Base-by-base conservation (phyloP, 2,888 invertebrate genomes). In the Philereme transversata region DNA sequence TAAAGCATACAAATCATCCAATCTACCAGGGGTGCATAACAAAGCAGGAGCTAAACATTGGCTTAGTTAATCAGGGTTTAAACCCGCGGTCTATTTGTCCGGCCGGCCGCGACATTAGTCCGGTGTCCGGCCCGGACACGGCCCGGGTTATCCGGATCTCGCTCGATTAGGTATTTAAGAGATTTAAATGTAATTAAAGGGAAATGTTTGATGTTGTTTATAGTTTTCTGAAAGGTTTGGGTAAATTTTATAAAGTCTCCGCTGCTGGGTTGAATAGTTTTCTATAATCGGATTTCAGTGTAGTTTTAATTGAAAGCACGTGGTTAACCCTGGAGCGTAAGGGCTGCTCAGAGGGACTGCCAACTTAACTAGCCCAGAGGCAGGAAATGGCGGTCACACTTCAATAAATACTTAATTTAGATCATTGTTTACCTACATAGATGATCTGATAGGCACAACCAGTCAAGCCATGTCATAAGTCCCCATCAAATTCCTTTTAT, bases 51-150 rank as follows among this genome's bases (percentile, higher is more conserved):
- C 81, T 77, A 83, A 82, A 78, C 81, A 80, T 65, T 74, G 78
- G 84, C 81, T 85, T 84, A 87, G 86, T 86, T 89, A 89, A 89
- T 89, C 86, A 88, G 86, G 84, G 84, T 84, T 86, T 72, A 68
- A 87, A 87, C 85, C 84, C 76, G 77, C 73, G 79, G 78, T 82
- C 82, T 86, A 87, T 87, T 87, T 86, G 86, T 86, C 81, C 82
- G 76, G 61, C 76, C 53, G 72, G 78, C 88, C 89, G 83, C 88
- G 84, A 89, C 89, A 89, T 90, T 87, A 86, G 86, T 88, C 85
- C 83, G 78, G 78, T 85, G 86, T 85, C 81, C 83, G 76, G 73
- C 74, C 77, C 73, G 72, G 73, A 38, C 62, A 54, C 82, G 76
- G 71, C 70, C 75, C 75, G 72, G 53, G 43, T 53, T 49, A 50